Percentiles rank a stretch among this genome's conserved stretches.
phyloP scores from a whole-genome alignment of 1,140 invertebrate species.

The Temnothorax nylanderi region DNA sequence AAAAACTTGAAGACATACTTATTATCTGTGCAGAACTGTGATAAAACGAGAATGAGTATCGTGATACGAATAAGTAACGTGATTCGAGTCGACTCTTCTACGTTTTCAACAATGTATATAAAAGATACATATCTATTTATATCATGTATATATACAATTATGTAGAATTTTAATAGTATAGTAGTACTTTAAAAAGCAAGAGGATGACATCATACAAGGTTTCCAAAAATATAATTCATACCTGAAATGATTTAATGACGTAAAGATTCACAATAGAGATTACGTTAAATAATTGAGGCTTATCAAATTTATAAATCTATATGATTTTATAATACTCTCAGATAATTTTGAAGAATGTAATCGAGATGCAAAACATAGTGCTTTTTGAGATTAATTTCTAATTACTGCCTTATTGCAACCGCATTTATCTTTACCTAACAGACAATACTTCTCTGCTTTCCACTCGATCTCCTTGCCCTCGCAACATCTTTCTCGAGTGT shows the following conservation, averaged over 20 bases:
- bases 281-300: neutral
- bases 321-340: neutral
- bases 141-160: neutral
- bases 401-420: constrained; percentile 16
- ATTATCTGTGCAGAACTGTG: neutral
- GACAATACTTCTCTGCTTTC: constrained; percentile 24
- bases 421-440: constrained; percentile 6
- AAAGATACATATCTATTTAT: neutral
- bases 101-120: neutral
- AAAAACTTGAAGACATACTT: constrained; percentile 42
- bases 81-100: neutral
- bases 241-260: neutral
- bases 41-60: neutral
- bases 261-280: neutral
- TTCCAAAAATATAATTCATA: neutral
- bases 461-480: neutral
- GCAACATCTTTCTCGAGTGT: neutral
- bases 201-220: neutral
- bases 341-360: neutral
- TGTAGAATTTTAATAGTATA: neutral
- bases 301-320: neutral
- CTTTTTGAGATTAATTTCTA: neutral
- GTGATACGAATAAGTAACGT: neutral
- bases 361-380: neutral
- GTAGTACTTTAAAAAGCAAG: no score